Percentiles rank a stretch among this genome's conserved stretches.
Evolutionary conservation across 2,113 vertebrate genomes (phyloP).

Genomic region (Corythornis cristatus): DNA sequence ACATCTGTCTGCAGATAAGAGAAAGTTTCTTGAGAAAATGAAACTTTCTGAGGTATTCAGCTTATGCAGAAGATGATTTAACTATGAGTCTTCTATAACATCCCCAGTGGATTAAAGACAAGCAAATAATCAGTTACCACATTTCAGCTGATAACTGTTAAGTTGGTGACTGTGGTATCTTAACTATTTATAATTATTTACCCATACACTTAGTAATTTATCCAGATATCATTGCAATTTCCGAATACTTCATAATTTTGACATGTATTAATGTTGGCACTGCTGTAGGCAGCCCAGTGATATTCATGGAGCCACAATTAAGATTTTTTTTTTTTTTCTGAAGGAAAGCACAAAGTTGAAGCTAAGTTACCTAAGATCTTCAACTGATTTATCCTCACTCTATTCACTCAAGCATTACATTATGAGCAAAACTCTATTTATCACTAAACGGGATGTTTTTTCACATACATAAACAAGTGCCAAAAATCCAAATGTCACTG

Average conservation of each 20-base stretch:
- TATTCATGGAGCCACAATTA: neutral
- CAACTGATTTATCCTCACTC: neutral
- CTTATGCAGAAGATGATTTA: neutral
- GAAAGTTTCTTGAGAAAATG: neutral
- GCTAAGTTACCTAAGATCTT: neutral
- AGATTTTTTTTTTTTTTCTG: neutral
- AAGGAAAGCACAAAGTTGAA: neutral
- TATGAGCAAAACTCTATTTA: conserved; percentile 33
- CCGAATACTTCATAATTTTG: neutral
- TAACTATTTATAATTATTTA: conserved; percentile 5
- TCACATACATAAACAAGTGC: conserved; percentile 28
- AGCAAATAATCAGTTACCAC: neutral
- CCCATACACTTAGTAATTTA: neutral
- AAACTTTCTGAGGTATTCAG: neutral
- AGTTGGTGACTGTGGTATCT: neutral
- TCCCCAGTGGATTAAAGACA: neutral
- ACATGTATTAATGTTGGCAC: conserved; percentile 16
- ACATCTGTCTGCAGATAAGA: neutral
- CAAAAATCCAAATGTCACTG: conserved; percentile 35
- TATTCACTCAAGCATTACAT: neutral
- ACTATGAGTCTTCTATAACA: neutral
- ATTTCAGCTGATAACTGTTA: neutral
- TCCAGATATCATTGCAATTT: neutral
- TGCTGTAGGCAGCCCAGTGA: neutral
- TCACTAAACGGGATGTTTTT: conserved; percentile 7